Evolutionary conservation across 1,140 invertebrate species (phyloP).

Genomic region (Ceratosolen fusciceps): DNA sequence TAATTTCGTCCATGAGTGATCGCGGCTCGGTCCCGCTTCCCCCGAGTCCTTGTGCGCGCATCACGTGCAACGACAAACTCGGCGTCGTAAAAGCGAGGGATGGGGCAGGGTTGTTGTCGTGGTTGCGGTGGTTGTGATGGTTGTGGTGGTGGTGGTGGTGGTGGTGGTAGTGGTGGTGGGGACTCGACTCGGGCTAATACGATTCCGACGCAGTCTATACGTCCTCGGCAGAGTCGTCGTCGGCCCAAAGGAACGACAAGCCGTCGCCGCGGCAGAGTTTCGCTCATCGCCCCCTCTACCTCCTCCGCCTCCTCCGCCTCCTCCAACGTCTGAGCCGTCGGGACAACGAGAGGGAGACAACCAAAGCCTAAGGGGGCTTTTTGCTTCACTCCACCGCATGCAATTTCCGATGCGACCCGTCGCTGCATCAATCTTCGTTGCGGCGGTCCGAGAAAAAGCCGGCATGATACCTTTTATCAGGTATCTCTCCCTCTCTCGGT

Average conservation of each 20-base stretch:
- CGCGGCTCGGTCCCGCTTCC: not conserved
- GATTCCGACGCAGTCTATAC: not conserved
- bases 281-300: not conserved
- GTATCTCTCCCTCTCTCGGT: slow-evolving; percentile 49
- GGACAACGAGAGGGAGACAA: not conserved
- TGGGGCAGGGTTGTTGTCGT: too few relatives aligned
- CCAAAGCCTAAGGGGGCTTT: slow-evolving; percentile 33
- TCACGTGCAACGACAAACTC: slow-evolving; percentile 35
- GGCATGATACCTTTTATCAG: slow-evolving; percentile 62
- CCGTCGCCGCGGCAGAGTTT: not conserved
- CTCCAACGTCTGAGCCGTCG: not conserved
- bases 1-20: slow-evolving; percentile 10
- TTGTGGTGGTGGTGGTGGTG: too few relatives aligned
- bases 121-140: too few relatives aligned
- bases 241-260: slow-evolving; percentile 12
- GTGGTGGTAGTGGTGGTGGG: too few relatives aligned
- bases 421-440: slow-evolving; percentile 64
- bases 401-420: slow-evolving; percentile 59
- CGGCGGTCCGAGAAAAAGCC: slow-evolving; percentile 53
- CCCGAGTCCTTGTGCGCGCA: not conserved
- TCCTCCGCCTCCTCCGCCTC: not conserved
- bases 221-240: slow-evolving; percentile 13
- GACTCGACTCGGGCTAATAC: not conserved
- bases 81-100: too few relatives aligned
- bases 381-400: slow-evolving; percentile 44